Evolutionary conservation across 1,140 invertebrate species (phyloP).

Genomic region (Macrostomum lignano): DNA sequence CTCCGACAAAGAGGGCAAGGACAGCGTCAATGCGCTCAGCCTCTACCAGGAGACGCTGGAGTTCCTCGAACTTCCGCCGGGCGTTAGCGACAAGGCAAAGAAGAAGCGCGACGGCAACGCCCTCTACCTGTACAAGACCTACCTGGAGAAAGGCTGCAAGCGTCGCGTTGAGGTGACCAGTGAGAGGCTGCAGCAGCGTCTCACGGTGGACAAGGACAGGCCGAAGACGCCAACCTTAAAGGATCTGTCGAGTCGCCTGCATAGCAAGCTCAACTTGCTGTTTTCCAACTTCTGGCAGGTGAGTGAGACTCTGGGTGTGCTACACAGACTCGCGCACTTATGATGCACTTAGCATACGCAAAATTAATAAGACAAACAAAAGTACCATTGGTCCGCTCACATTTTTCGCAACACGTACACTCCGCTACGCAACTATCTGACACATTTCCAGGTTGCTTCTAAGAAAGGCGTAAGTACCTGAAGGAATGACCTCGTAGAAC

Average conservation of each 20-base stretch:
- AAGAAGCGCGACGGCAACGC: conserved; percentile 17
- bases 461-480: too few species aligned
- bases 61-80: not conserved
- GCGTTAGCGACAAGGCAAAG: conserved; percentile 4
- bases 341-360: too few species aligned
- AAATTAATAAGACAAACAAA: too few species aligned
- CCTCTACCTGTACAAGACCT: conserved; percentile 14
- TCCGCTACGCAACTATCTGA: too few species aligned
- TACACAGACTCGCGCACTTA: too few species aligned
- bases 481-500: too few species aligned
- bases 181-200: conserved; percentile 11
- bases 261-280: not conserved
- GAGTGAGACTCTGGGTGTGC: too few species aligned
- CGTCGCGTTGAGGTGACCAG: conserved; percentile 12
- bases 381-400: too few species aligned
- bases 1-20: conserved; percentile 14
- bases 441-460: too few species aligned
- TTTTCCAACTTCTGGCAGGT: not conserved
- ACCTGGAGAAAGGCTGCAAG: conserved; percentile 14
- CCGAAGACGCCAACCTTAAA: conserved; percentile 16
- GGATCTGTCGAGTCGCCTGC: conserved; percentile 14
- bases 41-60: conserved; percentile 13
- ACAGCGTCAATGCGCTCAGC: conserved; percentile 14
- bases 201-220: conserved; percentile 14
- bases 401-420: too few species aligned